Conservation (phyloP, 2,797 vertebrate genomes). For the Sarcoramphus papa region DNA sequence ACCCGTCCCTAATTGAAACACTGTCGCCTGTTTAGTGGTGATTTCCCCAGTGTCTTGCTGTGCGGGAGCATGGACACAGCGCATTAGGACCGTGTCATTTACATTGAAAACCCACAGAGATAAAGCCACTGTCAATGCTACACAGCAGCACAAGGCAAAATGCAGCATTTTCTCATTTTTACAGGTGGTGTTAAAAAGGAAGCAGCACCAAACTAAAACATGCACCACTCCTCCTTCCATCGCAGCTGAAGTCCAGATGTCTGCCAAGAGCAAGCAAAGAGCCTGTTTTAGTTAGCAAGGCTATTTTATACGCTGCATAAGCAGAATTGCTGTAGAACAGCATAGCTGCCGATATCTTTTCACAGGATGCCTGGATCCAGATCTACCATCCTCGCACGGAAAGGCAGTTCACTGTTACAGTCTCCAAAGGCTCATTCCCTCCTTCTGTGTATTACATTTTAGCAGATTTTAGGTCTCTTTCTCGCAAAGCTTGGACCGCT, state of each 20-base stretch:
- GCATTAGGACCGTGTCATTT: background rate
- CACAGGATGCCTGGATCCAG: background rate
- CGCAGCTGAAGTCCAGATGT: background rate
- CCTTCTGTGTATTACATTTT: background rate
- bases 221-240: background rate
- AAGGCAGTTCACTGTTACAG: background rate
- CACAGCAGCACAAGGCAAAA: background rate
- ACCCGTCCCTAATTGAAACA: background rate
- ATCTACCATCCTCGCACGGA: background rate
- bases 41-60: conserved; percentile 14
- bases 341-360: background rate
- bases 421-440: background rate
- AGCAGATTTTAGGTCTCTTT: background rate
- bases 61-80: background rate
- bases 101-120: background rate
- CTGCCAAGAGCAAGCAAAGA: background rate
- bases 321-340: background rate
- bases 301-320: background rate
- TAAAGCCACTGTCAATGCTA: background rate
- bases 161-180: background rate
- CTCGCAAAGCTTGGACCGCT: background rate
- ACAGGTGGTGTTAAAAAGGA: background rate
- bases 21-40: background rate
- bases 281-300: background rate
- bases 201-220: background rate